Evolutionary conservation across 2,888 invertebrate genomes (phyloP), one percentile per base, ranked within the genome.

Genomic region (Agriopis marginaria): DNA sequence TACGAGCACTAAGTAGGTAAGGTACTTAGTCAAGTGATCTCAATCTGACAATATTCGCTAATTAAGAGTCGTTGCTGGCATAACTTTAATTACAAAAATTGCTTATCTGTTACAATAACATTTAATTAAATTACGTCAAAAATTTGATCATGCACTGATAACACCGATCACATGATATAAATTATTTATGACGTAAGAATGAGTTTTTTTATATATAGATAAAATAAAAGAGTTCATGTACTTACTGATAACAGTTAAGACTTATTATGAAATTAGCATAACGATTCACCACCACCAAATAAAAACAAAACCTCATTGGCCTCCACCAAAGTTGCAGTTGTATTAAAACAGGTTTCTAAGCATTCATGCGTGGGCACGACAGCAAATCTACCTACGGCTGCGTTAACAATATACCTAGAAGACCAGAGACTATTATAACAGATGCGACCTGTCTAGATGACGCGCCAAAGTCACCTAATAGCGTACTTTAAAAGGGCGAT

Each of bases 381-480:
- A 65, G 63, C 63, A 44, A 17, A 47, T 51, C 50, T 69, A 70
- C 55, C 63, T 63, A 73, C 58, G 51, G 14, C 23, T 58, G 45
- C n/a, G 39, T 45, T 58, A 63, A 73, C 42, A 65, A 66, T 68
- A 69, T 67, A 56, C 42, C 2, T 54, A 64, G 10, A 63, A 47
- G 49, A 56, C 60, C 58, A 72, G 69, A 66, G 55, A 53, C 47
- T 66, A 60, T 70, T 77, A 55, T 73, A 76, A 79, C 76, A 76
- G 74, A 76, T 76, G 69, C 70, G 71, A 76, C 64, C 75, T 75
- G 84, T 85, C 85, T 85, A 74, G 84, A 82, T 82, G 84, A 81
- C 84, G 75, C 77, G 73, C 67, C 75, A 84, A 85, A 81, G 85
- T 83, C 84, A 84, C 82, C 81, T 77, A 72, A 63, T 75, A 75